Conservation (phyloP, 2,797 vertebrate species). For the Arnoldichthys spilopterus region DNA sequence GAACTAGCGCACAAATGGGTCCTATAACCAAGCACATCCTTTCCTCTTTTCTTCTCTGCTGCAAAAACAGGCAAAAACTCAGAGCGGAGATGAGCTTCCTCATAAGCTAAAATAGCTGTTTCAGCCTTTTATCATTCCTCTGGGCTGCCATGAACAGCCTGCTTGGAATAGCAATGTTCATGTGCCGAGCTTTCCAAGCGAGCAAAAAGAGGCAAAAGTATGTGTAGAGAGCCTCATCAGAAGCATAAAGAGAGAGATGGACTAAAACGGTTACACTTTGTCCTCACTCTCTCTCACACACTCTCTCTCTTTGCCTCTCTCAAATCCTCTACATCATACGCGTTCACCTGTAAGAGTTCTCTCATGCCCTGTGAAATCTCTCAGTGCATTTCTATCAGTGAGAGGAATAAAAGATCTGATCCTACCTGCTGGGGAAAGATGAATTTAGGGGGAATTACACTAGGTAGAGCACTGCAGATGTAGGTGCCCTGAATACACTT, state of each 20-base stretch:
- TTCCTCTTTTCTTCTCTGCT: neutral
- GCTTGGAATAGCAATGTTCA: slow-evolving; percentile 31
- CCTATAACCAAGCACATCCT: neutral
- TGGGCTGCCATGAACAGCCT: slow-evolving; percentile 24
- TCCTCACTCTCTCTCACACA: neutral
- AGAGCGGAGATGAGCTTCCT: slow-evolving; percentile 6
- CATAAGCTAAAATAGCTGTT: slow-evolving; percentile 23
- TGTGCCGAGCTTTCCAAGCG: neutral
- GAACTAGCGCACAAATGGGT: neutral
- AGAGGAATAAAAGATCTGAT: slow-evolving; percentile 26
- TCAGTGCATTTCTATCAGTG: slow-evolving; percentile 36
- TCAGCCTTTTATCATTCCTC: slow-evolving; percentile 29
- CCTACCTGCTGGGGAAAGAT: slow-evolving; percentile 26
- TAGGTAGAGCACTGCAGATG: slow-evolving; percentile 6
- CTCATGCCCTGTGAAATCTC: slow-evolving; percentile 27
- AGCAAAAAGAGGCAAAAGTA: slow-evolving; percentile 6
- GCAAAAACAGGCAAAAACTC: neutral
- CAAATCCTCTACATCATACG: slow-evolving; percentile 28
- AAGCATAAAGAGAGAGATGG: slow-evolving; percentile 20
- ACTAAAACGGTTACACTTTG: neutral
- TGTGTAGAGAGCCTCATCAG: neutral
- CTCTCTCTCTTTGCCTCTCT: slow-evolving; percentile 3
- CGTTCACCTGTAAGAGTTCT: slow-evolving; percentile 24
- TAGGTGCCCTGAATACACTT: neutral
- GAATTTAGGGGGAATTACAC: slow-evolving; percentile 18